phyloP scores from a whole-genome alignment of 2,113 vertebrate species.

The Pholis gunnellus region DNA sequence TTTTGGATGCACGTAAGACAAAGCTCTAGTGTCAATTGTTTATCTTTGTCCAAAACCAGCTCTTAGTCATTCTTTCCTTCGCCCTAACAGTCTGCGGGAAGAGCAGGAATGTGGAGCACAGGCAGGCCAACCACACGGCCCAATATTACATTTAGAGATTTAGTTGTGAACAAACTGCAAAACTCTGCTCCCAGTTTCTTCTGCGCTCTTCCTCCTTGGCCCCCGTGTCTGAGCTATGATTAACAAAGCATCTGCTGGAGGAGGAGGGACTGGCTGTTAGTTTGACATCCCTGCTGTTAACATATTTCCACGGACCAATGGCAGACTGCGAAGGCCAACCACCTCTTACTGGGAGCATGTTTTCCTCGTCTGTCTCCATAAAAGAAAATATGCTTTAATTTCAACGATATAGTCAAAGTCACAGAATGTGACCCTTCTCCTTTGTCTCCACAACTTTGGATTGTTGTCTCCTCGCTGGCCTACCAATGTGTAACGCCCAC shows the following conservation, averaged over 20 bases:
- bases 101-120: background rate
- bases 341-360: background rate
- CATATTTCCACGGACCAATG: conserved; percentile 52
- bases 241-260: conserved; percentile 60
- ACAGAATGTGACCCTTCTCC: background rate
- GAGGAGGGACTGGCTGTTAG: conserved; percentile 32
- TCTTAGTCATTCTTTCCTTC: conserved; percentile 51
- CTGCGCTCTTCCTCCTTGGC: conserved; percentile 15
- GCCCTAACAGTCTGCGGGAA: conserved; percentile 11
- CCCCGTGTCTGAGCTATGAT: conserved; percentile 52
- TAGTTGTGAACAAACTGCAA: background rate
- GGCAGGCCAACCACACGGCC: background rate
- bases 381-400: background rate
- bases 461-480: background rate
- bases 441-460: background rate
- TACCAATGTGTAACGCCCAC: background rate
- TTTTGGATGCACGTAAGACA: conserved; percentile 18
- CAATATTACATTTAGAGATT: conserved; percentile 3
- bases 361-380: background rate
- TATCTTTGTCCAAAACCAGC: conserved; percentile 35
- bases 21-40: conserved; percentile 42
- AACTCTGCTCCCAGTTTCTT: conserved; percentile 12
- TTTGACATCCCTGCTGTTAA: conserved; percentile 55
- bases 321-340: conserved; percentile 18
- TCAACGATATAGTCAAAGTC: background rate